These are phyloP conservation scores for Rhadina sibilatrix DNA, from an alignment of 2,113 vertebrate genomes.

Conservation along the genomic window DNA sequence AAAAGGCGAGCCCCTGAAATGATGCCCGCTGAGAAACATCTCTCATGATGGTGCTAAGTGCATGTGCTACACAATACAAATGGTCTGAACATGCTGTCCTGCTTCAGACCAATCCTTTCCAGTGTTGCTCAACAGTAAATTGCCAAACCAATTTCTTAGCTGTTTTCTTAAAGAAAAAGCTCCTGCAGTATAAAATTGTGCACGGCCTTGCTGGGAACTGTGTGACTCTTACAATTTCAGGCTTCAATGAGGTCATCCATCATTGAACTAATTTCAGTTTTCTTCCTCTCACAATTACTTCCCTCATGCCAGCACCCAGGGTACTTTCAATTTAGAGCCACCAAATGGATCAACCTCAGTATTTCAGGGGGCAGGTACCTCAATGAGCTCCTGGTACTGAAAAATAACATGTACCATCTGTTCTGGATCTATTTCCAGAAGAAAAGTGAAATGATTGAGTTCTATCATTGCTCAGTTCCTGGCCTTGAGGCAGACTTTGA, in stretches of 20 bases:
- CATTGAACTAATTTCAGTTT: conserved; percentile 28
- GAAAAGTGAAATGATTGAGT: not conserved
- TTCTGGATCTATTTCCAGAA: not conserved
- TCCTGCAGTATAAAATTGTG: not conserved
- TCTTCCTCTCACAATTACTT: conserved; percentile 25
- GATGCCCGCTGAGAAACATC: not conserved
- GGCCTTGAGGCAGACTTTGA: not conserved
- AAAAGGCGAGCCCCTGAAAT: not conserved
- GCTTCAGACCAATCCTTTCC: not conserved
- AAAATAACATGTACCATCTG: not conserved
- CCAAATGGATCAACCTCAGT: not conserved
- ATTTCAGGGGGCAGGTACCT: not conserved
- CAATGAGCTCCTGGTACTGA: not conserved
- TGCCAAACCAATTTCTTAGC: not conserved
- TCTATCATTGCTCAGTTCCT: not conserved
- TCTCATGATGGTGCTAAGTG: not conserved
- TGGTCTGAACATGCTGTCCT: not conserved
- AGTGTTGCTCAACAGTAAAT: not conserved
- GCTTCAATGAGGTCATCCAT: conserved; percentile 19
- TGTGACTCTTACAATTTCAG: conserved; percentile 13
- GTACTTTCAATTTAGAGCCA: not conserved
- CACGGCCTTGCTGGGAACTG: not conserved
- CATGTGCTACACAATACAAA: not conserved
- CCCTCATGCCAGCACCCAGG: not conserved
- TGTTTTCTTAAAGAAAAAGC: conserved; percentile 16